Conservation (phyloP, 2,888 invertebrate species). For the Cantharis nigra region DNA sequence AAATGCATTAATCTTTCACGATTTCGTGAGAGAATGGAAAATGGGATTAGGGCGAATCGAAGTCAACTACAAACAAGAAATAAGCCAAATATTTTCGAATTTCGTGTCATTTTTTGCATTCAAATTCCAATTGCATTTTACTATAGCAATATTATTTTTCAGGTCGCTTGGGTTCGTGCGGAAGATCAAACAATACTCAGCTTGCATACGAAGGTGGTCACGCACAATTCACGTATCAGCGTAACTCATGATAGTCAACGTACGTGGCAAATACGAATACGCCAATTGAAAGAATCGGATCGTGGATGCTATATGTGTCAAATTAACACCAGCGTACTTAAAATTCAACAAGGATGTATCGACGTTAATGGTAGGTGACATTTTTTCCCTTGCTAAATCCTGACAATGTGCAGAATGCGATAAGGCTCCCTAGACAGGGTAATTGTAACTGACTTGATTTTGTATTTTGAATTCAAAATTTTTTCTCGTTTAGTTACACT, state of each 20-base stretch:
- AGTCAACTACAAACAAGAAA: background rate
- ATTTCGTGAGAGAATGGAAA: slow-evolving; percentile 10
- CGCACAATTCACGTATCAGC: slow-evolving; percentile 81
- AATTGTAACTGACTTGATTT: background rate
- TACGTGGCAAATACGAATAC: slow-evolving; percentile 85
- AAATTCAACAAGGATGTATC: slow-evolving; percentile 84
- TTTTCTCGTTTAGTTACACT: background rate
- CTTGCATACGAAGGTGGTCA: slow-evolving; percentile 81
- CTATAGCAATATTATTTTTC: slow-evolving; percentile 36
- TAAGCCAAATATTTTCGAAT: background rate
- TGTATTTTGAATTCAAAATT: background rate
- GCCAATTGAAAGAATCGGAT: slow-evolving; percentile 80
- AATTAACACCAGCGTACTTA: slow-evolving; percentile 87
- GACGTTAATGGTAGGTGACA: slow-evolving; percentile 77
- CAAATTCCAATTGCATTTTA: background rate
- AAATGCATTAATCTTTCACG: slow-evolving; percentile 11
- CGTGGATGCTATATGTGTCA: slow-evolving; percentile 92
- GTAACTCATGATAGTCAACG: slow-evolving; percentile 81
- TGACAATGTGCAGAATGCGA: background rate
- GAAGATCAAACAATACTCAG: slow-evolving; percentile 91
- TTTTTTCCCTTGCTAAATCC: background rate
- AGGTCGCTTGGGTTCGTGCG: slow-evolving; percentile 90
- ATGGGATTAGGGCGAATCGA: slow-evolving; percentile 6
- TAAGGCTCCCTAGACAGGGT: background rate
- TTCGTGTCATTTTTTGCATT: background rate